Evolutionary conservation across 2,888 invertebrate genomes (phyloP), one percentile per base, ranked within the genome.

Genomic region (Rotaria socialis): DNA sequence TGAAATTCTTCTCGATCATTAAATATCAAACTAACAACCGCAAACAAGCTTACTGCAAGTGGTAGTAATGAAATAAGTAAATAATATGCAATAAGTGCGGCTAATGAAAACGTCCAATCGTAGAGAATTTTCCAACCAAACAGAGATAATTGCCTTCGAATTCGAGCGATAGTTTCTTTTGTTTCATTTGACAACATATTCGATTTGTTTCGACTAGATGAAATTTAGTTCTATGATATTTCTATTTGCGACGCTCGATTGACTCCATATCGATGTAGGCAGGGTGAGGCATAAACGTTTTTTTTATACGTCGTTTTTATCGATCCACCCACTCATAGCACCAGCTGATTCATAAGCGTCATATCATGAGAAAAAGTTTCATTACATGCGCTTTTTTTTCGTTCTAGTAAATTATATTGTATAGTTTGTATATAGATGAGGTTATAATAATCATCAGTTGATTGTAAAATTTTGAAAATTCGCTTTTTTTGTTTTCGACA

Each of bases 31-130:
- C 35, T 67, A 27, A 67, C 35, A 19, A 67, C 35, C 14, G 67
- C 67, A 35, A 67, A 35, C 67, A 67, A 35, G 35, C 67, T 67
- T 67, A 67, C 35, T 35, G 35, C 35, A 3, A 67, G 10, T 19
- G 67, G 67, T 67, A 67, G 19, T 41, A 67, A 67, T 35, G 67
- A 67, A 6, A 67, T 67, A 16, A 67, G 19, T 67, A 67, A 41
- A 67, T 67, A 67, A 67, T 67, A 67, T 19, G 67, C 67, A 67
- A 67, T 67, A 19, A 67, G 27, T 35, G 67, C 67, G 16, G 67
- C 35, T 67, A 67, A 67, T 19, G 67, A 67, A 41, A 67, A 67
- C 35, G 67, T 35, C 67, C 67, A 67, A 19, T 67, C 67, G 35
- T 67, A 19, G 1, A 67, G 35, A 41, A 67, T 19, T 67, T 67